A percentile compares a stretch with the other conserved stretches of the same genome.
phyloP scores from a whole-genome alignment of 2,888 invertebrate species.

The Allacma fusca region DNA sequence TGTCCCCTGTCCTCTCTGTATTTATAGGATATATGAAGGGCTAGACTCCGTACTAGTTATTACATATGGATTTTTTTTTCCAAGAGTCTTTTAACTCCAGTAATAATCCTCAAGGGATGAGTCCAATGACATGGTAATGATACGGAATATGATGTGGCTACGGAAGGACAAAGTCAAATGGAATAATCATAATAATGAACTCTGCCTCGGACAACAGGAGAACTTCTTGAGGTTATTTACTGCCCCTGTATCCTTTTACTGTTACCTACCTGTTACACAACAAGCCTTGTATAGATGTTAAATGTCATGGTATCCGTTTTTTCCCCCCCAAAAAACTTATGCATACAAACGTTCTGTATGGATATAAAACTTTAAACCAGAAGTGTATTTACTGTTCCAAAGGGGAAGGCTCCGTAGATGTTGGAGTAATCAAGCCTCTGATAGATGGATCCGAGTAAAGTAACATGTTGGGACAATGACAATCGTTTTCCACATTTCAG shows the following conservation, averaged over 20 bases:
- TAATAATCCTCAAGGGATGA: not conserved
- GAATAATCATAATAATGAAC: constrained; percentile 12
- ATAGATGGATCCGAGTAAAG: constrained; percentile 16
- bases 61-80: not conserved
- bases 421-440: not conserved
- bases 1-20: not conserved
- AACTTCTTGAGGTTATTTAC: not conserved
- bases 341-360: too few relatives aligned
- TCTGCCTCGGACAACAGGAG: constrained; percentile 6
- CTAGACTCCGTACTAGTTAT: constrained; percentile 7
- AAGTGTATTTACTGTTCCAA: too few relatives aligned
- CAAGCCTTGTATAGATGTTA: too few relatives aligned
- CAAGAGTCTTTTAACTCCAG: not conserved
- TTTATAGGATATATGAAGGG: not conserved
- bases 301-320: too few relatives aligned
- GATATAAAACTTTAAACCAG: too few relatives aligned
- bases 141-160: not conserved
- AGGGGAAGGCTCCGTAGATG: too few relatives aligned
- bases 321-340: too few relatives aligned
- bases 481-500: constrained; percentile 11
- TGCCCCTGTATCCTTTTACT: too few relatives aligned
- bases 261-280: too few relatives aligned
- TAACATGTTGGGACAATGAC: constrained; percentile 22
- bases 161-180: not conserved
- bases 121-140: not conserved